Conservation (phyloP, 1,140 invertebrate species). For the Drosophila auraria region DNA sequence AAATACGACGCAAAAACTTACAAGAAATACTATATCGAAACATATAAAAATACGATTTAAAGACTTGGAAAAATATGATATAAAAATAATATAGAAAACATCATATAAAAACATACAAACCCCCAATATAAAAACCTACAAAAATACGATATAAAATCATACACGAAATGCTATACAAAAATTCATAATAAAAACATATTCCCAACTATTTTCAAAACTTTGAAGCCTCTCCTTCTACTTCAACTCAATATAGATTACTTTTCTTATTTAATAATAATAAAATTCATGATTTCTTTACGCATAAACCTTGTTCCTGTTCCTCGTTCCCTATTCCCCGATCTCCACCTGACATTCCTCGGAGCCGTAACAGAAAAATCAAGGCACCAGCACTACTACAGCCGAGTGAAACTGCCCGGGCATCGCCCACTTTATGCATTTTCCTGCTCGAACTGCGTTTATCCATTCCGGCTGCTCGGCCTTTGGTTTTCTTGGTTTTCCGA, state of each 20-base stretch:
- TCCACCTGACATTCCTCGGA: constrained; percentile 17
- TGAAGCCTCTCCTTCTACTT: no score
- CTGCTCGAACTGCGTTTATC: constrained; percentile 23
- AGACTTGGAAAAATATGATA: no score
- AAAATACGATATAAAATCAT: neutral
- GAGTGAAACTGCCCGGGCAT: constrained; percentile 21
- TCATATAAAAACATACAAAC: no score
- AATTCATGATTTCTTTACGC: neutral
- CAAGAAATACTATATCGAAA: no score
- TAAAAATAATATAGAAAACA: no score
- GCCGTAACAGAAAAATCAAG: neutral
- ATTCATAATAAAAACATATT: no score
- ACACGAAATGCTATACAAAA: neutral
- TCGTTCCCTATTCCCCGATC: neutral
- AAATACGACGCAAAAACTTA: no score
- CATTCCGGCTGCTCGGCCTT: constrained; percentile 24
- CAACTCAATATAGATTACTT: no score
- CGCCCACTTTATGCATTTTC: constrained; percentile 15
- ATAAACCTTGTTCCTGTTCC: constrained; percentile 11
- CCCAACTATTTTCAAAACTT: no score
- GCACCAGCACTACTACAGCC: constrained; percentile 7
- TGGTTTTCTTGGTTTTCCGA: constrained; percentile 42
- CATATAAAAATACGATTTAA: no score
- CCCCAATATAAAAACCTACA: neutral
- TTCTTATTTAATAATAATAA: neutral